These are phyloP conservation scores for Philotrypesis tridentata DNA, from an alignment of 1,140 invertebrate genomes.

Conservation along the genomic window DNA sequence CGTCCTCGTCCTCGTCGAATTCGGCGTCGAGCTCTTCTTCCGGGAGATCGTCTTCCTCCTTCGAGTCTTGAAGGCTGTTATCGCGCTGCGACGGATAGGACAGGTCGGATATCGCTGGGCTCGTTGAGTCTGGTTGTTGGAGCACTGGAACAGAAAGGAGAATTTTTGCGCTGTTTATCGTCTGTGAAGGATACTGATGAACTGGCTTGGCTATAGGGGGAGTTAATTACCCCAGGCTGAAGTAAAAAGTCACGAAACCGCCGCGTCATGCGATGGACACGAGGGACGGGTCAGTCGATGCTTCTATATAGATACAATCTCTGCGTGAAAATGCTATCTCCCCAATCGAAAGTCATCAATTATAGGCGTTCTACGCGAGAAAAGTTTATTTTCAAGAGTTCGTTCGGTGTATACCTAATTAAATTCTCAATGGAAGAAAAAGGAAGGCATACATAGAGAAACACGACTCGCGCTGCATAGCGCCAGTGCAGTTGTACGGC, in stretches of 20 bases:
- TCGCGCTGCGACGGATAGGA: slow-evolving; percentile 76
- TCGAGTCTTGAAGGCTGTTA: slow-evolving; percentile 63
- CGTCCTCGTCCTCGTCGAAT: slow-evolving; percentile 73
- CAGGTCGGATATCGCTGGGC: slow-evolving; percentile 82
- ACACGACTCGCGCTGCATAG: not conserved
- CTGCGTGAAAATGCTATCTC: not conserved
- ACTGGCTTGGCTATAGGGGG: not conserved
- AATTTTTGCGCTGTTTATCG: not conserved
- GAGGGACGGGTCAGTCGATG: slow-evolving; percentile 15
- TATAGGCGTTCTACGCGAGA: not conserved
- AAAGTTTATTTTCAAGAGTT: not conserved
- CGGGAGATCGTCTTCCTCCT: slow-evolving; percentile 68
- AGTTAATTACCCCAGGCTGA: not conserved
- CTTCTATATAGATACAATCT: not conserved
- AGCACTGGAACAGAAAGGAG: slow-evolving; percentile 63
- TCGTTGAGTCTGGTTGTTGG: slow-evolving; percentile 89
- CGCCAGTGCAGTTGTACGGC: not conserved
- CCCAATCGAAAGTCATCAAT: not conserved
- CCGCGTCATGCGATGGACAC: not conserved
- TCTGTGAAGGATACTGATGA: not conserved
- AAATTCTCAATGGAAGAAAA: not conserved
- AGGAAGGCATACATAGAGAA: too few relatives aligned
- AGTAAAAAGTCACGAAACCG: not conserved
- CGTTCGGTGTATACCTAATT: not conserved
- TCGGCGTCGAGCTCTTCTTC: slow-evolving; percentile 68